Evolutionary conservation across 2,888 invertebrate species (phyloP), one percentile per base, ranked within the genome.

Genomic region (Xanthorhoe spadicearia): DNA sequence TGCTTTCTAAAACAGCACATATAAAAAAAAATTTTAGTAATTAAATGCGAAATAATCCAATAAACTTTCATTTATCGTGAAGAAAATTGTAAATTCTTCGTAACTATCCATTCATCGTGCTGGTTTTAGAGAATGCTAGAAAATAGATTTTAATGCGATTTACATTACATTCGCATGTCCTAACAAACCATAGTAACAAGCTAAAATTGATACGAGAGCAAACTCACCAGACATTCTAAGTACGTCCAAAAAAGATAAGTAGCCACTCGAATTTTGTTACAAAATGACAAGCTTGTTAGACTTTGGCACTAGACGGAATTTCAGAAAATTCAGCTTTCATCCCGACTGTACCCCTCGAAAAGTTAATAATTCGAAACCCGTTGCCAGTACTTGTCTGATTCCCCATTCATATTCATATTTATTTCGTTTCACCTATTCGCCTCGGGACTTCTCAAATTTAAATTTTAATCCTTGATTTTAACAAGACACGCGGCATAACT

Each of bases 341-440:
- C 81, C 84, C 84, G 76, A 85, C 88, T 82, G 86, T 87, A 87
- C 87, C 67, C 77, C 92, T 92, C 83, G 80, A 90, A 89, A 91
- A 90, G 88, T 92, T 92, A 92, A 92, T 91, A 92, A 90, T 91
- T 92, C 85, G 86, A 84, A 87, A 86, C 87, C 89, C 88, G 86
- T 86, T 85, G 85, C 83, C 77, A 80, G 84, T 83, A 84, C 89
- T 89, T 86, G 86, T 87, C 88, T 88, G 88, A 88, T 88, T 88
- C 85, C 76, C 88, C 86, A 93, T 93, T 93, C 93, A 93, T 93
- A 93, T 93, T 93, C 93, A 93, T 93, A 93, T 93, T 93, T 92
- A 91, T 90, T 91, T 90, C 91, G 86, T 88, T 91, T 87, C 87
- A 91, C 89, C 89, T 88, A 90, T 86, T 86, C 88, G 88, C 87